Percentiles rank a stretch among this genome's conserved stretches.
These are phyloP conservation scores for Monopterus albus DNA, from an alignment of 2,113 vertebrate genomes.

Conservation along the genomic window DNA sequence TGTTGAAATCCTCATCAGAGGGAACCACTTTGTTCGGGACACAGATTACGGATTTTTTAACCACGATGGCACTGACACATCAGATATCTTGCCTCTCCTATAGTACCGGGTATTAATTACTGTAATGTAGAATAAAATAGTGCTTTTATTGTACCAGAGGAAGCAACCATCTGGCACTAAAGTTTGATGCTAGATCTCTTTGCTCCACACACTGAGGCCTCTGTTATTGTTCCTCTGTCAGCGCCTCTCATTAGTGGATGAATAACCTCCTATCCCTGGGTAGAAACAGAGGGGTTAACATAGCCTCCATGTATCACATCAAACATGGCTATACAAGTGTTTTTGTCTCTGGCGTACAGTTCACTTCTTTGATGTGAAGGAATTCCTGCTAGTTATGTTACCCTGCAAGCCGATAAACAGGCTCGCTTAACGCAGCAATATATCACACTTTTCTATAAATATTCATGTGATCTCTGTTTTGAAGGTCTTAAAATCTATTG, in stretches of 20 bases:
- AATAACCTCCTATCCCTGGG: constrained; percentile 41
- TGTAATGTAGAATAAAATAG: neutral
- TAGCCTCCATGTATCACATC: constrained; percentile 23
- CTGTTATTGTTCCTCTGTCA: constrained; percentile 43
- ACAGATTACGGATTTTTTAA: constrained; percentile 48
- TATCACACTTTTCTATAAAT: too few species aligned
- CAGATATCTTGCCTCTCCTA: too few species aligned
- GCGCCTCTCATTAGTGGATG: constrained; percentile 69
- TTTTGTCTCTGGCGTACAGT: constrained; percentile 13
- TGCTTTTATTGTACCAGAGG: neutral
- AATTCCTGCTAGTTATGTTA: constrained; percentile 34
- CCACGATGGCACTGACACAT: constrained; percentile 54
- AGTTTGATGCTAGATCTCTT: constrained; percentile 26
- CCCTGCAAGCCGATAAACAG: too few species aligned
- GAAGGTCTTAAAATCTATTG: too few species aligned
- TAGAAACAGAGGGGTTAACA: constrained; percentile 54
- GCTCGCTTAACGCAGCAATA: too few species aligned
- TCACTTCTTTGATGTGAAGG: constrained; percentile 20
- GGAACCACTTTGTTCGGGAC: constrained; percentile 33
- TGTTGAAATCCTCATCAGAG: constrained; percentile 39
- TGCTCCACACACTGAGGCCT: constrained; percentile 39
- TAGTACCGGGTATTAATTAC: neutral
- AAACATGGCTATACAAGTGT: constrained; percentile 3
- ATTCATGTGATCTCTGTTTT: too few species aligned
- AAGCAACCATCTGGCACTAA: constrained; percentile 9